Evolutionary conservation across 2,888 invertebrate species (phyloP).

Genomic region (Agrochola macilenta): DNA sequence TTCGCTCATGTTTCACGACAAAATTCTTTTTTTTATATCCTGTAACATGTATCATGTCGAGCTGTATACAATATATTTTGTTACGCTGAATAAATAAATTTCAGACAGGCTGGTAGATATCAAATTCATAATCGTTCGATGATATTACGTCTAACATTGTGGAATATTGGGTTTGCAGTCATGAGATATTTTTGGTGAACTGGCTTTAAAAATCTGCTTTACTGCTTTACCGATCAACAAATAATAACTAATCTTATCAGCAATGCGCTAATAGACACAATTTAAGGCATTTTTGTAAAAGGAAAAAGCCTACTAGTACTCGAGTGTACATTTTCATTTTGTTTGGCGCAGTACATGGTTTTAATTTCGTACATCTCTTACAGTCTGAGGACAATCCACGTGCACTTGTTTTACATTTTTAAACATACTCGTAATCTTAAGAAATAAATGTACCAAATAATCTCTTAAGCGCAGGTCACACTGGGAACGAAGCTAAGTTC

Average conservation of each 20-base stretch:
- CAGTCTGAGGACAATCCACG: neutral
- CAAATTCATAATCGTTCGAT: constrained; percentile 27
- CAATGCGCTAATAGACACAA: neutral
- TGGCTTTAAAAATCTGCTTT: neutral
- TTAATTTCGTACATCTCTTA: neutral
- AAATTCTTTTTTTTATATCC: constrained; percentile 38
- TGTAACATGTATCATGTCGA: constrained; percentile 47
- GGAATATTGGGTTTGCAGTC: neutral
- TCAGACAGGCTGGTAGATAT: constrained; percentile 10
- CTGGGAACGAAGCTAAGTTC: too few species aligned
- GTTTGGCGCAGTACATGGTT: neutral
- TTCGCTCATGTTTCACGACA: constrained; percentile 53
- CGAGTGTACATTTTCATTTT: neutral
- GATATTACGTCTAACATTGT: constrained; percentile 3
- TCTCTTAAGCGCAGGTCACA: neutral
- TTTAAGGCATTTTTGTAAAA: neutral
- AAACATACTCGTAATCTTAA: neutral
- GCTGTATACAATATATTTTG: constrained; percentile 39
- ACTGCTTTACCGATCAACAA: neutral
- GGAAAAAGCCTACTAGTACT: neutral
- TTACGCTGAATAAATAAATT: constrained; percentile 38
- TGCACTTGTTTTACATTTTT: neutral
- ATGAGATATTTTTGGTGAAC: neutral
- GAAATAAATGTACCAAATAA: neutral
- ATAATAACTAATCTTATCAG: neutral